Conservation (phyloP, 64 coral and sea anemone species). For the Montipora sp. region DNA sequence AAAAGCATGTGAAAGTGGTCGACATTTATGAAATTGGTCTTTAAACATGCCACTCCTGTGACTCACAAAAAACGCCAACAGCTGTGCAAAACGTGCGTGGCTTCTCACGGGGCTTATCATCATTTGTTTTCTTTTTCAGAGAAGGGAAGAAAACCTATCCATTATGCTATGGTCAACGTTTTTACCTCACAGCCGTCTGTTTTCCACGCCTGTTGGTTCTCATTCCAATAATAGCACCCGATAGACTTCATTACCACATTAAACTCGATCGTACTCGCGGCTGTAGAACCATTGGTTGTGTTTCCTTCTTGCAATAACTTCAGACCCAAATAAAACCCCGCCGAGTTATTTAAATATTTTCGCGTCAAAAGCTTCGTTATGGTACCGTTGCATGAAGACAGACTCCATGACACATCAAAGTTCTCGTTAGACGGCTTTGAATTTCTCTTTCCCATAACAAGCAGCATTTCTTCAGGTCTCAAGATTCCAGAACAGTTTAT, state of each 20-base stretch:
- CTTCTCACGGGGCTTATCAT: too few relatives aligned
- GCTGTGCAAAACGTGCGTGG: too few relatives aligned
- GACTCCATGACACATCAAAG: constrained; percentile 13
- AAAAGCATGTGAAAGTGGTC: too few relatives aligned
- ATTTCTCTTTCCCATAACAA: not conserved
- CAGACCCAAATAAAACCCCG: constrained; percentile 31
- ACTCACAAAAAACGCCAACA: too few relatives aligned
- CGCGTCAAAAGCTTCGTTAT: not conserved
- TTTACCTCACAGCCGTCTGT: constrained; percentile 65
- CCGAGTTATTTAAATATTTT: constrained; percentile 12
- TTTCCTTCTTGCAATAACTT: not conserved
- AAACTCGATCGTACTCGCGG: constrained; percentile 12
- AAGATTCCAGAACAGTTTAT: constrained; percentile 2
- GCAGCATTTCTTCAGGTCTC: not conserved
- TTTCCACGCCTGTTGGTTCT: constrained; percentile 39
- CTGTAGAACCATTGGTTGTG: not conserved
- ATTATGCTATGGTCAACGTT: not conserved
- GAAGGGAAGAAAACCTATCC: too few relatives aligned
- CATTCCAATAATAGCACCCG: constrained; percentile 71
- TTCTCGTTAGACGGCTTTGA: not conserved
- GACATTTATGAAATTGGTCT: too few relatives aligned
- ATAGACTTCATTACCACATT: constrained; percentile 29
- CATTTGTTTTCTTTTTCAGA: too few relatives aligned
- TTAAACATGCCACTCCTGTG: too few relatives aligned
- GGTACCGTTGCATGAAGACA: constrained; percentile 4